Evolutionary conservation across 2,113 vertebrate genomes (phyloP), one percentile per base, ranked within the genome.

Genomic region (Leptodactylus fuscus): DNA sequence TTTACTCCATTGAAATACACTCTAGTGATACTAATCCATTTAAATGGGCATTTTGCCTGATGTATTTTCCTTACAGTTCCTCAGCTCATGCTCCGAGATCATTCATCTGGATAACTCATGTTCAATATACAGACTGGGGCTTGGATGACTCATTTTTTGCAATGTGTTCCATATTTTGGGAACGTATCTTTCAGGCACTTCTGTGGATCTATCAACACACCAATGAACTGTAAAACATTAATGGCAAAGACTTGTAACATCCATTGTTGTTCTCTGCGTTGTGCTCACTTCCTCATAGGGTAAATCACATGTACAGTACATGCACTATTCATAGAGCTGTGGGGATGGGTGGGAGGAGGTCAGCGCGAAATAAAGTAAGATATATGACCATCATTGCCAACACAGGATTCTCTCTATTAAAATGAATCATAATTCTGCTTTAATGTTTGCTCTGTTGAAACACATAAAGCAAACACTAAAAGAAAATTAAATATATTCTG

Each of bases 191-290:
- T 67, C 41, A 81, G 60, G 29, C 60, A 22, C 60, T 46, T 81
- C 29, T 69, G 1, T 67, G 20, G 58, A 46, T 65, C 78, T 27
- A 44, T 81, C 36, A 44, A 4, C 78, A 81, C 78, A 62, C n/a
- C 78, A 81, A 65, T 29, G 58, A 81, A 81, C 58, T 81, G 36
- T 24, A 81, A 81, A 46, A 62, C 13, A 60, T 81, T 81, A 46
- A 58, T 36, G 49, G 32, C 51, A 78, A 9, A 11, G 32, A n/a
- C 51, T 38, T 24, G 49, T 78, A 78, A 24, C 51, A 58, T n/a
- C 20, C 49, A 58, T 22, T 34, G 36, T 38, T 58, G 32, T 55
- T 55, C 38, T 38, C 38, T 58, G 48, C 75, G 36, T 53, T 55
- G 75, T 53, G 75, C 49, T 53, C 7, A 16, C 22, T 58, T 78